phyloP scores from a whole-genome alignment of 2,888 invertebrate species.

The Clivina fossor region DNA sequence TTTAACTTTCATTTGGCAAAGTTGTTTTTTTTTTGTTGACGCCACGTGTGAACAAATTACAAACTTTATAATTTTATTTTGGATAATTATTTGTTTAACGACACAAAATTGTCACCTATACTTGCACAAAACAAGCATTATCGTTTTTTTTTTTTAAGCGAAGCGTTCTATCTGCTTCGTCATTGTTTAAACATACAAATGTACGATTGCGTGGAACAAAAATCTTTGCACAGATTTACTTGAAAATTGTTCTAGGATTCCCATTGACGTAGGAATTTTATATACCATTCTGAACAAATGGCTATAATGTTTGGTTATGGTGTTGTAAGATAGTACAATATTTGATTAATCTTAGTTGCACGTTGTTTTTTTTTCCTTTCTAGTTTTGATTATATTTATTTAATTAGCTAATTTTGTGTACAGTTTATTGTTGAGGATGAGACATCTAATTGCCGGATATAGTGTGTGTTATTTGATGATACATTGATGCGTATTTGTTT shows the following conservation, averaged over 20 bases:
- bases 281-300: too few species aligned
- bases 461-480: slow-evolving; percentile 12
- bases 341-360: too few species aligned
- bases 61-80: too few species aligned
- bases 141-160: too few species aligned
- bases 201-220: slow-evolving; percentile 3
- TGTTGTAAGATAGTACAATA: too few species aligned
- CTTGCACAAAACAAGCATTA: too few species aligned
- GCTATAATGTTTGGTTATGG: too few species aligned
- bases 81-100: too few species aligned
- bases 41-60: too few species aligned
- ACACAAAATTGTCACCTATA: background rate
- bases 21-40: too few species aligned
- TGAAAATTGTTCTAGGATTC: slow-evolving; percentile 19
- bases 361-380: slow-evolving; percentile 22
- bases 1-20: too few species aligned
- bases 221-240: slow-evolving; percentile 18
- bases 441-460: slow-evolving; percentile 18
- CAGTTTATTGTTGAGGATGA: background rate
- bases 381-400: background rate
- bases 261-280: slow-evolving; percentile 32
- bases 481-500: background rate
- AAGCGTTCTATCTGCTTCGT: too few species aligned
- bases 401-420: background rate
- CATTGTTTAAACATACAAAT: slow-evolving; percentile 23